Conservation (phyloP, 2,113 vertebrate genomes). For the Chamaetylas fuelleborni region DNA sequence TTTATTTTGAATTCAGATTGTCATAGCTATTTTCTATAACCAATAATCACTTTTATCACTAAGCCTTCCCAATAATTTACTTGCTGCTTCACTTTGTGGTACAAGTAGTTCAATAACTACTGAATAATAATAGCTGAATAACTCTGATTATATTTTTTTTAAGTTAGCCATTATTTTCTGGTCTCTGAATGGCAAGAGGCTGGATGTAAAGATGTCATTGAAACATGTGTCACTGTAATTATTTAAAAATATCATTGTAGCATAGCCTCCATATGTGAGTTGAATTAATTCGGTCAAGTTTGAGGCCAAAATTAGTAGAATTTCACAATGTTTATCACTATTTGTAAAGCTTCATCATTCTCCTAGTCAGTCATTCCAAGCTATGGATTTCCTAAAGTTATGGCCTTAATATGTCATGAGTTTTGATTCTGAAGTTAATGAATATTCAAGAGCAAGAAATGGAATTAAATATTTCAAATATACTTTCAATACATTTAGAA, state of each 20-base stretch:
- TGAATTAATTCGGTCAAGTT: not conserved
- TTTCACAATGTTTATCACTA: not conserved
- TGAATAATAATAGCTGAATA: not conserved
- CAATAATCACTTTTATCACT: not conserved
- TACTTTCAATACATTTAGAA: not conserved
- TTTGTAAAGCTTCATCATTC: not conserved
- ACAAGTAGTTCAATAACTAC: not conserved
- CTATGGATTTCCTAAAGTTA: not conserved
- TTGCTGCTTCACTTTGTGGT: not conserved
- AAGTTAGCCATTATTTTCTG: not conserved
- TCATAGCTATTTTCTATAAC: not conserved
- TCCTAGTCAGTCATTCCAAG: not conserved
- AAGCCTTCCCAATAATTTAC: not conserved
- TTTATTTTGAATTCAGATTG: not conserved
- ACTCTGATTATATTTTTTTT: not conserved
- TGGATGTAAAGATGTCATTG: not conserved
- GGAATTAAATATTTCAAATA: not conserved
- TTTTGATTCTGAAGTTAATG: not conserved
- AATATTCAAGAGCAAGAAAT: not conserved
- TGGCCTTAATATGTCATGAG: not conserved
- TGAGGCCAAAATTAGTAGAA: not conserved
- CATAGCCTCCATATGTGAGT: rapidly evolving
- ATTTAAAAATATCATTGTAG: not conserved
- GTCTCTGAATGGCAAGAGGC: not conserved
- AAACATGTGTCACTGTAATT: not conserved